Evolutionary conservation across 2,888 invertebrate species (phyloP), one percentile per base, ranked within the genome.

Genomic region (Amiota mariae): DNA sequence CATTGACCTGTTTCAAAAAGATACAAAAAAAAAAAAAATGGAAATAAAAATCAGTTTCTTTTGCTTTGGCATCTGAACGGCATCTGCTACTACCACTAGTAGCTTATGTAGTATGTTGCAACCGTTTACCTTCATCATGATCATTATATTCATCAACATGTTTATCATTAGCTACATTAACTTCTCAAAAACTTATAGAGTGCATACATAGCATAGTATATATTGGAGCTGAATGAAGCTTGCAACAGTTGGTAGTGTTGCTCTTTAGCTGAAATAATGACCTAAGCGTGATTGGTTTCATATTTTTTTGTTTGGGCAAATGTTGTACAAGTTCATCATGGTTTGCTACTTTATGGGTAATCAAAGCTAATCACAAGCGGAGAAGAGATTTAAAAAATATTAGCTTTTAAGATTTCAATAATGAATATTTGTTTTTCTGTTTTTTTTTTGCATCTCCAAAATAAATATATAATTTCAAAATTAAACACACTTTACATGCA

Each of bases 1-100:
- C 68, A 73, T 73, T 79, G 74, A 79, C 80, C 77, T 76, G 74
- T 79, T 78, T 66, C 54, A 51, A 54, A 18, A 20, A 72, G 6
- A 36, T 6, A 36, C 2, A 36, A 36, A 36, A 36, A 36, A 36
- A 36, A 4, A 36, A 36, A 36, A 36, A 36, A 4, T 36, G 8
- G 0, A 71, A 68, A 57, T 51, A 51, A 68, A 71, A 59, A 46
- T 20, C 24, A 8, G 51, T 68, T 54, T 51, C 24, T 54, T 56
- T 48, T 24, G 59, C 13, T n/a, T 71, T 49, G 59, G 63, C 59
- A 47, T 59, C 48, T 36, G 36, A 20, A 57, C 57, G 57, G 1
- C 57, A 57, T 57, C 59, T 59, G 20, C 59, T 59, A 15, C 6
- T 59, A n/a, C 20, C 20, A 20, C 11, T 59, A 18, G 59, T 18